Conservation (phyloP, 2,888 invertebrate species). For the Lasioglossum oenotherae region DNA sequence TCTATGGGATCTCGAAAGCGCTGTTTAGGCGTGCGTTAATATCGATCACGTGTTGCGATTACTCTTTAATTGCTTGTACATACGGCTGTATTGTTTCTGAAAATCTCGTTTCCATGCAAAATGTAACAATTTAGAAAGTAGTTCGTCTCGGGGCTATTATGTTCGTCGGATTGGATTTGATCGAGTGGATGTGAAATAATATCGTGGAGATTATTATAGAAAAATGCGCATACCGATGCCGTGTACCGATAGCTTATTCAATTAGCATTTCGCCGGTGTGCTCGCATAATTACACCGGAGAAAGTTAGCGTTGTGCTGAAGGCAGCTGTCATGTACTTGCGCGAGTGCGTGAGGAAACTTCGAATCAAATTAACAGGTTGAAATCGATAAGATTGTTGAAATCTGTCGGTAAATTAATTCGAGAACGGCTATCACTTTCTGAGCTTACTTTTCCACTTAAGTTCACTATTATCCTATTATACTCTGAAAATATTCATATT, state of each 20-base stretch:
- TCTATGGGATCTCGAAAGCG: not conserved
- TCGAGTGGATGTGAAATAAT: not conserved
- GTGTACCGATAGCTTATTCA: conserved; percentile 7
- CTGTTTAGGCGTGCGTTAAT: conserved; percentile 2
- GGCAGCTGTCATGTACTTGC: not conserved
- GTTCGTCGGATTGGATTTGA: not conserved
- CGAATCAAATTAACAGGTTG: not conserved
- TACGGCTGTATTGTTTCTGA: not conserved
- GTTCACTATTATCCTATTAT: not conserved
- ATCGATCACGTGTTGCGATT: conserved; percentile 10
- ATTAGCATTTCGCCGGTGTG: not conserved
- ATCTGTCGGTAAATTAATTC: not conserved
- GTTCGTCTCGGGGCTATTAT: not conserved
- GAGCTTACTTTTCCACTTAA: not conserved
- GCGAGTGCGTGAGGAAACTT: not conserved
- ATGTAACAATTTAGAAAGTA: not conserved
- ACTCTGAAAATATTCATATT: not conserved
- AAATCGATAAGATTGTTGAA: not conserved
- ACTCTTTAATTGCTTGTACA: not conserved
- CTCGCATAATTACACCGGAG: not conserved
- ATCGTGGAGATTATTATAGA: not conserved
- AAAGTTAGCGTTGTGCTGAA: not conserved
- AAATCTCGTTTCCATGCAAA: not conserved
- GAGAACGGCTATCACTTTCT: not conserved
- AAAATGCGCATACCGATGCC: conserved; percentile 12